Evolutionary conservation across 1,140 invertebrate genomes (phyloP), one percentile per base, ranked within the genome.

Genomic region (Trichonephila clavipes): DNA sequence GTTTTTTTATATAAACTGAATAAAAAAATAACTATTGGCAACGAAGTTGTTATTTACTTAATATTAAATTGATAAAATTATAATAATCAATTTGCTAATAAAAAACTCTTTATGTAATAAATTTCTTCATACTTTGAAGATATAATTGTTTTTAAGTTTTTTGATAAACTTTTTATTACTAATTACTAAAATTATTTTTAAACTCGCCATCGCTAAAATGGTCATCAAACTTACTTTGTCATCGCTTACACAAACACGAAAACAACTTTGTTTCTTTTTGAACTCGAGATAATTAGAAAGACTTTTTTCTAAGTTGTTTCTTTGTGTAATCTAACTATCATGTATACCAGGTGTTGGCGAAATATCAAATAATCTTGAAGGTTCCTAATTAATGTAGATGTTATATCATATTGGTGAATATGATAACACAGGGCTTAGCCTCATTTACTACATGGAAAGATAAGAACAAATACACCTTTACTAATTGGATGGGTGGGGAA

Each of bases 361-460:
- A 77, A 34, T 40, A 77, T 34, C 72, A 18, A 34, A 77, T 77
- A 77, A 77, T 16, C 28, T 14, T 34, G 10, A 28, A 19, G 16
- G 34, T 77, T 28, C 34, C 72, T 77, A 77, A 77, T 77, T 77
- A 77, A 77, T 77, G 72, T 40, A 77, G 72, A 77, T 77, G 72
- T 40, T 77, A 77, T 77, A 77, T 77, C 34, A 77, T 8, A 19
- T 28, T 28, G 24, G 18, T 77, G 6, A 12, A 18, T 24, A 24
- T n/a, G n/a, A n/a, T n/a, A n/a, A n/a, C 16, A 34, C 24, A 24
- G 28, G 34, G 34, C 34, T 34, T 16, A 34, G 28, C 28, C 72
- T 77, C 28, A 77, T 77, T 77, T 77, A 18, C 19, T 77, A 16
- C 16, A 18, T 77, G 18, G 18, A 40, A 40, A 77, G 72, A 77